These are phyloP conservation scores for Temnothorax ravouxi DNA, from an alignment of 2,888 invertebrate genomes.

Conservation along the genomic window DNA sequence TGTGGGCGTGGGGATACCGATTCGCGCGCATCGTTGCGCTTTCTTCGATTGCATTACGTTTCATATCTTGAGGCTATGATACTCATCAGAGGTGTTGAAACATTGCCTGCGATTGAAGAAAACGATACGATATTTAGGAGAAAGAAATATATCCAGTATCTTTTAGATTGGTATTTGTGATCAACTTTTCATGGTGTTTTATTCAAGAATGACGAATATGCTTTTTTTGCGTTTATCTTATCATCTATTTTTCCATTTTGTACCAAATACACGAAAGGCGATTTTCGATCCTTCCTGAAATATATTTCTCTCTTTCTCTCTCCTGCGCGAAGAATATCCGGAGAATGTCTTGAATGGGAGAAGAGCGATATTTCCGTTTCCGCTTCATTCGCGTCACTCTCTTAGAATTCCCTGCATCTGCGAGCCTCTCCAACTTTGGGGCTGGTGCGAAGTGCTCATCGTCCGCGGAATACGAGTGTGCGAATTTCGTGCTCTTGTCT, in stretches of 20 bases:
- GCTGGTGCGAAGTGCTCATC: constrained; percentile 13
- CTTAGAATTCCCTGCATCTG: constrained; percentile 34
- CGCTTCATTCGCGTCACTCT: constrained; percentile 3
- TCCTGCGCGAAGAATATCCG: constrained; percentile 3
- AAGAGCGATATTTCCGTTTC: constrained; percentile 44
- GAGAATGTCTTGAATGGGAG: neutral
- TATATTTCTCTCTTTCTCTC: neutral
- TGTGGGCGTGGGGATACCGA: constrained; percentile 12
- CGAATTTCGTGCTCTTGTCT: constrained; percentile 62
- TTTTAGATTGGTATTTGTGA: neutral
- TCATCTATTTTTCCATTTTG: constrained; percentile 5
- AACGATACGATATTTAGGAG: neutral
- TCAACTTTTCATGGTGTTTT: neutral
- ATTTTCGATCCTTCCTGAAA: neutral
- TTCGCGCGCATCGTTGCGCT: constrained; percentile 31
- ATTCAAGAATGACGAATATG: neutral
- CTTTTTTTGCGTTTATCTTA: neutral
- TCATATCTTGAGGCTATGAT: constrained; percentile 1
- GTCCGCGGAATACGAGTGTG: neutral
- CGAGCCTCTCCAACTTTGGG: constrained; percentile 22
- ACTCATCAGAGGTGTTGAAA: neutral
- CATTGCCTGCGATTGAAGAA: neutral
- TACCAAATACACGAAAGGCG: neutral
- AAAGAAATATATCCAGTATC: constrained; percentile 7
- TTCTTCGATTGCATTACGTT: constrained; percentile 52